Base-by-base conservation (phyloP, 2,113 vertebrate species). In the Oreocharis arfaki region DNA sequence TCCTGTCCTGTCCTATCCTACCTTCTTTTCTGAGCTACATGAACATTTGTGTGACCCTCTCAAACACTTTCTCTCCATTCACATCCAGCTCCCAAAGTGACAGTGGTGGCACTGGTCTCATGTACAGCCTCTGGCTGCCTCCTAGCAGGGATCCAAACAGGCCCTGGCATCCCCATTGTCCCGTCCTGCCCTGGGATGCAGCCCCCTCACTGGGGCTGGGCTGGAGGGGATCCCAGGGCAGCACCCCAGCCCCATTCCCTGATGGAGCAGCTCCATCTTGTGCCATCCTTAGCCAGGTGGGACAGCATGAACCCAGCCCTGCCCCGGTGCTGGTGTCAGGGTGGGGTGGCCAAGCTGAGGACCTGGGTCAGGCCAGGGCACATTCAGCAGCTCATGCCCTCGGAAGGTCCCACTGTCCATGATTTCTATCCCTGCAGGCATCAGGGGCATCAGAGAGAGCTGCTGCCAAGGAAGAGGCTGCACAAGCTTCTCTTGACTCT, bases 391-490 rank as follows among this genome's bases (percentile, higher is more conserved):
- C 20, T 68, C 6, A 8, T 7, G 21, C 19, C 39, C 55, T 32
- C 1, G 1, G 16, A 35, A 28, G 17, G 22, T 52, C 21, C 13
- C 10, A 39, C 42, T 41, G 1, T 4, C 53, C 3, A 0, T 24
- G 46, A 8, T 55, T 64, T 32, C 30, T 11, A 10, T 18, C 75
- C 41, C 70, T 35, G 35, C 35, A 41, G 68, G 30, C 23, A 9
- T 2, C 39, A 30, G 26, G 57, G 33, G 5, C 3, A 7, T 41
- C 74, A 77, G 59, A 55, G 44, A 0, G 10, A 41, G 41, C 50
- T 57, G 70, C 65, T 26, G 60, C 50, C 1, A 4, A 61, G 52
- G 76, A 82, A 39, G 5, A 14, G 61, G 70, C 52, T 75, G 18
- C 1, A 3, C 20, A 19, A 73, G n/a, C 10, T 6, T 74, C 57